A percentile compares a stretch with the other conserved stretches of the same genome.
Evolutionary conservation across 2,888 invertebrate species (phyloP).

Genomic region (Drosophila maculinotata): DNA sequence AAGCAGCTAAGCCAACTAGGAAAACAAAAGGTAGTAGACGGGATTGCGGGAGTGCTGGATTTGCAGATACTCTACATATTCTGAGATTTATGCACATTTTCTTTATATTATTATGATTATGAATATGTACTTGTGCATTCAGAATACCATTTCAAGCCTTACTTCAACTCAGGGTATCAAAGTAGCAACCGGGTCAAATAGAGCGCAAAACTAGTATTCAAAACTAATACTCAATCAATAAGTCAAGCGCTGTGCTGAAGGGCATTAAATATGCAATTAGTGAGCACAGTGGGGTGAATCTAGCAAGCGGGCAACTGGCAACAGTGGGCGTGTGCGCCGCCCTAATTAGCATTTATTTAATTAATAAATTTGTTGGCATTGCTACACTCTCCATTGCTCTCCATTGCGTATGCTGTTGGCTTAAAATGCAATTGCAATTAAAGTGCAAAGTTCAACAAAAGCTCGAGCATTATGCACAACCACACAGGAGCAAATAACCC

Average conservation of each 20-base stretch:
- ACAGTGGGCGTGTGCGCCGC: conserved; percentile 17
- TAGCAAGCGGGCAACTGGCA: not conserved
- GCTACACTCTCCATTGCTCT: conserved; percentile 2
- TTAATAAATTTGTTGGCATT: conserved; percentile 55
- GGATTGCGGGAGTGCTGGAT: not conserved
- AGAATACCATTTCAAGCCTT: not conserved
- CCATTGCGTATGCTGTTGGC: conserved; percentile 27
- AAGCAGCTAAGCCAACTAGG: no score
- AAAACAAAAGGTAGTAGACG: no score
- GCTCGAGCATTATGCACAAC: conserved; percentile 58
- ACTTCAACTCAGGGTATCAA: conserved; percentile 9
- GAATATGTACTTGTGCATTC: no score
- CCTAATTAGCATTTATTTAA: conserved; percentile 65
- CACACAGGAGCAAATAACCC: conserved; percentile 52
- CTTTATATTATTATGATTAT: no score
- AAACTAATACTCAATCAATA: conserved; percentile 52
- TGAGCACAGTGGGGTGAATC: not conserved
- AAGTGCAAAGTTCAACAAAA: conserved; percentile 68
- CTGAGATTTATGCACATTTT: no score
- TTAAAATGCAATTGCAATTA: conserved; percentile 63
- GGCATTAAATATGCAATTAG: conserved; percentile 52
- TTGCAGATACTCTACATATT: not conserved
- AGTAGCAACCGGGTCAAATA: not conserved
- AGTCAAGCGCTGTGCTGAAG: conserved; percentile 45
- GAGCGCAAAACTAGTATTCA: not conserved